Conservation (phyloP, 2,113 vertebrate species). For the Tyto alba region DNA sequence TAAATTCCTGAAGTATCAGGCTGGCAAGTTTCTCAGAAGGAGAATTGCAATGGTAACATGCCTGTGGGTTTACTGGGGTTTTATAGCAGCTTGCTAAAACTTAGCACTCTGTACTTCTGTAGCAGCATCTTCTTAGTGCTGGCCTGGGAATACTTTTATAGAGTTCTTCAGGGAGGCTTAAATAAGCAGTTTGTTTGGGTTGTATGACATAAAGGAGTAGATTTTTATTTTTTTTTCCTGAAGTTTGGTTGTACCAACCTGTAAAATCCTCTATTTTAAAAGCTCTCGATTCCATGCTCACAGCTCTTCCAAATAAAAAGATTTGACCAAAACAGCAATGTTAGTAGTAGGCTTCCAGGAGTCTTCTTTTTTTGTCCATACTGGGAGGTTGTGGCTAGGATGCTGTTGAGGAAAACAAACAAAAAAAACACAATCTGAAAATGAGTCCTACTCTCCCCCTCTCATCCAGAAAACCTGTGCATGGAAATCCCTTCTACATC, state of each 20-base stretch:
- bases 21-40: neutral
- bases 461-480: neutral
- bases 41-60: neutral
- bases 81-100: conserved; percentile 16
- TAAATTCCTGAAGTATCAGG: neutral
- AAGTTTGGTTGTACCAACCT: neutral
- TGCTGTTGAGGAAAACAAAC: neutral
- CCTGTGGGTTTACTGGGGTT: neutral
- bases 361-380: neutral
- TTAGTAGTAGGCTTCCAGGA: neutral
- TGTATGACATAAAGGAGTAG: neutral
- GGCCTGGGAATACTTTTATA: conserved; percentile 8
- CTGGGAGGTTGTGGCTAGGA: neutral
- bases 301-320: neutral
- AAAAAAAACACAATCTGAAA: neutral
- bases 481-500: neutral
- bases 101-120: neutral
- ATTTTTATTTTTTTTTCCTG: neutral
- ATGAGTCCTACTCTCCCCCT: neutral
- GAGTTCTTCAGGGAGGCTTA: neutral
- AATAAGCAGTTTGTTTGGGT: neutral
- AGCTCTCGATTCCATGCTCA: neutral
- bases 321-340: fast-evolving
- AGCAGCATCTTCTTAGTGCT: neutral
- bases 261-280: neutral